These are phyloP conservation scores for Labeo calbasu DNA, from an alignment of 2,797 vertebrate genomes.

Conservation along the genomic window DNA sequence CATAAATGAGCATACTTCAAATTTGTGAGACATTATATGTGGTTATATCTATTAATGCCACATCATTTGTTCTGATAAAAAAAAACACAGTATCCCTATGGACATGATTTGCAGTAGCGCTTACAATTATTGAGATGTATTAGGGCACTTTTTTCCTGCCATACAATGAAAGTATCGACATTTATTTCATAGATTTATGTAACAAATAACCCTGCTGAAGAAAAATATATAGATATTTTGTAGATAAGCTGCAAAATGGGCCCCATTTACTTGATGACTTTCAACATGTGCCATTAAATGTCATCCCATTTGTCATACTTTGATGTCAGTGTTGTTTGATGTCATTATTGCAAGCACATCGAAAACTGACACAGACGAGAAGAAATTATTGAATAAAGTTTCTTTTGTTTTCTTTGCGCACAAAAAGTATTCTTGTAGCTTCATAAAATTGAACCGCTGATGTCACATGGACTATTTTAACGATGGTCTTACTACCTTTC, in stretches of 20 bases:
- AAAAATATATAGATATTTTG: too few species aligned
- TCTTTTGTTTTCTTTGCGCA: too few species aligned
- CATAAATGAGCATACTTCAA: constrained; percentile 26
- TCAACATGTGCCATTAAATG: background rate
- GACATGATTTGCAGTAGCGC: constrained; percentile 11
- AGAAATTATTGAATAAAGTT: too few species aligned
- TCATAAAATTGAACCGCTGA: too few species aligned
- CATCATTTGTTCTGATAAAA: constrained; percentile 17
- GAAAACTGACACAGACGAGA: too few species aligned
- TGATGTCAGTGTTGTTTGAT: background rate
- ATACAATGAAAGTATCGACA: constrained; percentile 8
- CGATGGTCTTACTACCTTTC: too few species aligned
- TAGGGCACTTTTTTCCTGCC: constrained; percentile 18
- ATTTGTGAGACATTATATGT: constrained; percentile 34
- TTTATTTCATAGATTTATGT: constrained; percentile 15
- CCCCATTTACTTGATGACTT: constrained; percentile 55
- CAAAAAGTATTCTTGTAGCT: too few species aligned
- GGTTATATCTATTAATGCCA: constrained; percentile 24
- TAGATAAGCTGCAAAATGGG: constrained; percentile 49
- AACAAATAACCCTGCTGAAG: background rate
- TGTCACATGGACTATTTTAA: too few species aligned
- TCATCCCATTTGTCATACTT: constrained; percentile 1
- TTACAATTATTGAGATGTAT: constrained; percentile 18
- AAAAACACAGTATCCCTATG: constrained; percentile 13
- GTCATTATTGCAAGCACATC: background rate